Conservation (phyloP, 2,797 vertebrate species). For the Heliangelus exortis region DNA sequence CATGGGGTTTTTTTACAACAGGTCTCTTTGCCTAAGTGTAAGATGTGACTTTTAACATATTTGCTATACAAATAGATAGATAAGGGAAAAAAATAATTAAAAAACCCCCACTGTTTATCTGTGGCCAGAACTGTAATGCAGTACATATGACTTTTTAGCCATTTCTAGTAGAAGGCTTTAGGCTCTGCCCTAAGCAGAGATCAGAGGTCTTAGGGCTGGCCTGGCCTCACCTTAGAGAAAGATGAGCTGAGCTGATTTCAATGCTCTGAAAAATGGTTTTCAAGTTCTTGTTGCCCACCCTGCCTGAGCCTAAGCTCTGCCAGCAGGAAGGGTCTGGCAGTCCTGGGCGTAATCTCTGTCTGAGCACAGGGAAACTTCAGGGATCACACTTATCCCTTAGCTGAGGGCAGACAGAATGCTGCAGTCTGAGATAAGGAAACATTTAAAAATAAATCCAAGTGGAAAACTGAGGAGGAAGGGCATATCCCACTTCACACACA, state of each 20-base stretch:
- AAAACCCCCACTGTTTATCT: neutral
- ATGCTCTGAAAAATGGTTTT: too few species aligned
- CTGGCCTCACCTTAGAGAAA: too few species aligned
- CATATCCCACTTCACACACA: rapidly evolving
- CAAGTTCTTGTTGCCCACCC: neutral
- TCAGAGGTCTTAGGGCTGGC: neutral
- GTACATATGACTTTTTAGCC: neutral
- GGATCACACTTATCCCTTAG: rapidly evolving
- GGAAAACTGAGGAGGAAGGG: neutral
- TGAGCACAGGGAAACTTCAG: neutral
- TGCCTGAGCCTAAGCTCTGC: neutral
- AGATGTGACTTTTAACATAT: neutral
- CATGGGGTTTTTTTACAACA: neutral
- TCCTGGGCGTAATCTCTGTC: rapidly evolving
- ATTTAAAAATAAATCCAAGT: neutral
- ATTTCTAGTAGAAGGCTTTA: neutral
- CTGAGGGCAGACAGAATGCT: neutral
- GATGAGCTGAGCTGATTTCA: neutral
- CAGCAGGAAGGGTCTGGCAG: neutral
- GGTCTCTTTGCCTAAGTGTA: neutral
- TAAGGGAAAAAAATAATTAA: neutral
- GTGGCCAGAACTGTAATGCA: neutral
- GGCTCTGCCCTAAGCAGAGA: neutral
- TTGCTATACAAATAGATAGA: neutral
- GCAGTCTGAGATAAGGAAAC: neutral